Evolutionary conservation across 2,113 vertebrate genomes (phyloP).

Genomic region (Tapirus terrestris): DNA sequence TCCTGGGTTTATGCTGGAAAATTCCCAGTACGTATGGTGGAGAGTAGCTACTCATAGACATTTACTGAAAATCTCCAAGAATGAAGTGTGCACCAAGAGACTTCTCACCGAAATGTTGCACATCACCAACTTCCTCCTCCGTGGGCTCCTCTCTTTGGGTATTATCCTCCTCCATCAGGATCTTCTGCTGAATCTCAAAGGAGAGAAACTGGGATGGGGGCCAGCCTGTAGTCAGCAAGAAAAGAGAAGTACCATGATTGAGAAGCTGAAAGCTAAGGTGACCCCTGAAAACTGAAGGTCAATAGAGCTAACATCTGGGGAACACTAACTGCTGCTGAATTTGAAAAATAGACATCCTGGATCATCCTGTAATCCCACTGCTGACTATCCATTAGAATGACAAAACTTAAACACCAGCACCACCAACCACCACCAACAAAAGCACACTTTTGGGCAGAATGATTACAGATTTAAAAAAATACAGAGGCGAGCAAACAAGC

Average conservation of each 20-base stretch:
- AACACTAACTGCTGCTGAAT: neutral
- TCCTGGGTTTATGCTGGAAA: neutral
- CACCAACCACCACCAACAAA: neutral
- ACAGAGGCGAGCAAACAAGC: neutral
- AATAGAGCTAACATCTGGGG: neutral
- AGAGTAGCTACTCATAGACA: neutral
- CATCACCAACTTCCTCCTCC: neutral
- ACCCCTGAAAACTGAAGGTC: neutral
- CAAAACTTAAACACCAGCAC: neutral
- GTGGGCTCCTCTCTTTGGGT: neutral
- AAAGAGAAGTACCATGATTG: neutral
- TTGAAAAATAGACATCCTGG: constrained; percentile 4
- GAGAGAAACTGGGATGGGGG: neutral
- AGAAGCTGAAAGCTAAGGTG: neutral
- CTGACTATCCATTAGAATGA: neutral
- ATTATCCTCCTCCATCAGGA: constrained; percentile 42
- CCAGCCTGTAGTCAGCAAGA: neutral
- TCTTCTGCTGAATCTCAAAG: constrained; percentile 33
- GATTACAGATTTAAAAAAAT: neutral
- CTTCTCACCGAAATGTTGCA: constrained; percentile 21
- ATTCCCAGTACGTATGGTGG: neutral
- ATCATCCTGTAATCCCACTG: neutral
- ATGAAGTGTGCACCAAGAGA: neutral
- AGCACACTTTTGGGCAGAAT: neutral
- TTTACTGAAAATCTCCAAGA: neutral